Conservation (phyloP, 2,888 invertebrate species). For the Timema cristinae region DNA sequence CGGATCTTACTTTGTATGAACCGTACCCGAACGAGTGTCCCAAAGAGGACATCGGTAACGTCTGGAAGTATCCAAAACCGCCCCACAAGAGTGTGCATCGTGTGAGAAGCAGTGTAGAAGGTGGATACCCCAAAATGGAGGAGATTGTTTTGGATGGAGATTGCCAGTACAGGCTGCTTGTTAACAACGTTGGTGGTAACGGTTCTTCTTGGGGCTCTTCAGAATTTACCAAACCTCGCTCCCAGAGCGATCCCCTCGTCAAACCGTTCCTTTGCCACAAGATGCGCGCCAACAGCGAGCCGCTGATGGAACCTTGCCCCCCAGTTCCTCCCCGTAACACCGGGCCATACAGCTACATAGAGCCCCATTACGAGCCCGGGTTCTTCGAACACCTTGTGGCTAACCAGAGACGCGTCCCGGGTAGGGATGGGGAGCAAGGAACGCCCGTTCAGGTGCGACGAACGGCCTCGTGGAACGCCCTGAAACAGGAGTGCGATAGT, state of each 20-base stretch:
- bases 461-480: too few relatives aligned
- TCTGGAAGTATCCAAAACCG: not conserved
- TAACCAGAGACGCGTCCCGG: not conserved
- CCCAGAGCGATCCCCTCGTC: not conserved
- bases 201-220: too few relatives aligned
- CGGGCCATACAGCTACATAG: conserved; percentile 11
- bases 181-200: too few relatives aligned
- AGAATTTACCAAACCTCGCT: not conserved
- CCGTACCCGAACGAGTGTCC: not conserved
- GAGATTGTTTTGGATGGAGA: too few relatives aligned
- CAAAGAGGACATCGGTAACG: not conserved
- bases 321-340: not conserved
- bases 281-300: not conserved
- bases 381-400: not conserved
- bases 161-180: too few relatives aligned
- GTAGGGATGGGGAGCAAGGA: not conserved
- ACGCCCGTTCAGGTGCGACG: too few relatives aligned
- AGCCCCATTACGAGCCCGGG: not conserved
- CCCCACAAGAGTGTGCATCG: not conserved
- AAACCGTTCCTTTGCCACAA: not conserved
- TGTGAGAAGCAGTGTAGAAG: too few relatives aligned
- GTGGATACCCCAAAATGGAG: too few relatives aligned
- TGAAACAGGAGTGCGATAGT: too few relatives aligned
- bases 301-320: not conserved
- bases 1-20: too few relatives aligned